Base-by-base conservation (phyloP, 2,888 invertebrate genomes). In the Eurytoma californica region DNA sequence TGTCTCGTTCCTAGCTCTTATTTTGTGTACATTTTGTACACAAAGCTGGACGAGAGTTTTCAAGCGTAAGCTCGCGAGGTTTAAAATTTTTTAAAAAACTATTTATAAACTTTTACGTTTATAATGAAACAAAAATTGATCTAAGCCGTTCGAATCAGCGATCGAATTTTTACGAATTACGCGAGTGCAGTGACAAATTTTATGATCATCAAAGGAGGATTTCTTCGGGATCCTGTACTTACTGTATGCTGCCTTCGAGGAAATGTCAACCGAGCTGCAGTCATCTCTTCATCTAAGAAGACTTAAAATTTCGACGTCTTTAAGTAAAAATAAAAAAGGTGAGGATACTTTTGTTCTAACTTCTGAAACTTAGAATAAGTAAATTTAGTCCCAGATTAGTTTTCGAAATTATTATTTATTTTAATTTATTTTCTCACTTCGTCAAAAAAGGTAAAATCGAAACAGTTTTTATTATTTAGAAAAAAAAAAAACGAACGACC, bases 11-110 rank as follows among this genome's bases (percentile, higher is more conserved):
- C 49, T 18, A 30, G 14, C 53, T 74, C 73, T 73, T 70, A 3
- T 61, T 66, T 67, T 73, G 20, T 13, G 73, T 58, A 70, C 68
- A 51, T 70, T 65, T 82, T 78, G 80, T 72, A 63, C 75, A 53
- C 20, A 67, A 24, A 67, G 20, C 51, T 58, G 63, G 24, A 20
- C 70, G 69, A 73, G 72, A 66, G 79, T 75, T 82, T 77, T 72
- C 65, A 65, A 78, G 80, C 68, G 24, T 24, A 24, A 24, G 24
- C 2, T 70, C 13, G n/a, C 4, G 18, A 7, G 30, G 30, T 30
- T 30, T 30, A 30, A 65, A 70, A 61, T 57, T 16, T 13, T 57
- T 16, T 13, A 16, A 12, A 28, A 39, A 30, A 39, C 1, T 9
- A 39, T 7, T 9, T 39, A 9, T 39, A 39, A 39, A 39, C 24